Evolutionary conservation across 2,113 vertebrate species (phyloP), one percentile per base, ranked within the genome.

Genomic region (Danionella cerebrum): DNA sequence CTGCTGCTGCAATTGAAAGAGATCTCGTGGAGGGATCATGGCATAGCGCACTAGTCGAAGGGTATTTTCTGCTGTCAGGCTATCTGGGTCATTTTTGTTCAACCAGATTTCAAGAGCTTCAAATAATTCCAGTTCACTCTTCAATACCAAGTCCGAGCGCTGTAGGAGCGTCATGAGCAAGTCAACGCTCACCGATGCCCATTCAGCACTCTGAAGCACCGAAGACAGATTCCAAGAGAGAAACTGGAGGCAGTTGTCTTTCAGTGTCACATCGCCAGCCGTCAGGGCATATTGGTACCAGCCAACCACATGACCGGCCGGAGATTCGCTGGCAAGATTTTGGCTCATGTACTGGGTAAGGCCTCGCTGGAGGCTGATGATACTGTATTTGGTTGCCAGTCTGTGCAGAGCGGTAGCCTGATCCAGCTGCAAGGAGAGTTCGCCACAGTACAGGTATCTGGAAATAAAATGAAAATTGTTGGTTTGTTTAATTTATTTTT

Each of bases 361-460:
- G 0, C 93, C 93, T 0, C 87, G 89, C 81, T 90, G 93, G 14
- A 98, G 89, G 25, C 83, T 83, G 39, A 74, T 73, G 27, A 98
- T 91, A 0, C 85, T 78, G 69, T 97, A 98, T 70, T 92, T 95
- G 65, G 86, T 88, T 79, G 94, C 93, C 79, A 98, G 80, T 63
- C 87, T 86, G 75, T 98, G 94, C 42, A 98, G 69, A 5, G 94
- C 86, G 10, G 87, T 90, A 74, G 92, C 94, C 71, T 98, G 93
- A 13, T 91, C 89, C 81, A 96, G 81, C 66, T 84, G 85, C 70
- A 97, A 67, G 1, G 89, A 87, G 19, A 98, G 79, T 36, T 97
- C 93, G 0, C 95, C 95, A 1, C 93, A 95, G 74, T 98, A 98
- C 69, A 98, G 83, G 78, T 98, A 98, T 87, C 95, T 98, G 82